Base-by-base conservation (phyloP, 1,140 invertebrate species). In the Drosophila insularis region DNA sequence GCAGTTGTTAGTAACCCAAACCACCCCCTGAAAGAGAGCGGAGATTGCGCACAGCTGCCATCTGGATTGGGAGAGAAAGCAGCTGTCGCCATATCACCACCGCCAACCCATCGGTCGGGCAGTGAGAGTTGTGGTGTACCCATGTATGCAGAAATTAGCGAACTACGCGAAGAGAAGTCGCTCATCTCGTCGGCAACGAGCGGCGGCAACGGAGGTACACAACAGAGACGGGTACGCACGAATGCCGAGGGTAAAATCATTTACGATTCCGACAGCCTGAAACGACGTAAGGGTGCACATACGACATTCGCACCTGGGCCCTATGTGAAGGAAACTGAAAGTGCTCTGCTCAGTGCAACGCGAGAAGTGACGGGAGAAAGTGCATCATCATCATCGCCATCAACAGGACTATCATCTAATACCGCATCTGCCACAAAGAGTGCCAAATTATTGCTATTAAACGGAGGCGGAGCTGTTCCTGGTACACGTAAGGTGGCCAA, bases 161-260 rank as follows among this genome's bases (percentile, higher is more conserved):
- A 91, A 62, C 53, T 91, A 62, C 80, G 78, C 60, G 90, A 91
- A 64, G 81, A 86, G 71, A 85, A 89, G 65, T 75, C 82, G 35
- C 81, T 89, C 39, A 59, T 68, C 14, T 68, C 79, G 66, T 27
- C 27, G 27, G 27, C 27, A 27, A 70, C 74, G 8, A 74, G 60
- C 61, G 60, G 6, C 39, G 8, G 27, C 35, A 39, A 55, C 39
- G 62, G 46, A 32, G 58, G 68, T 31, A 60, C 32, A 4, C 37
- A 56, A 32, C 72, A 58, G 6, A 94, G 96, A 82, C 97, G 98
- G 0, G 70, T 89, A 64, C 97, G 95, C 11, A 91, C 98, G 32
- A 96, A 98, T 91, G 95, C 97, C 1, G 96, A 97, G 80, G 97
- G 97, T 13, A 96, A 97, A 93, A 96, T 98, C 53, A 95, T 98